Evolutionary conservation across 2,888 invertebrate genomes (phyloP).

Genomic region (Perizoma affinitatum): DNA sequence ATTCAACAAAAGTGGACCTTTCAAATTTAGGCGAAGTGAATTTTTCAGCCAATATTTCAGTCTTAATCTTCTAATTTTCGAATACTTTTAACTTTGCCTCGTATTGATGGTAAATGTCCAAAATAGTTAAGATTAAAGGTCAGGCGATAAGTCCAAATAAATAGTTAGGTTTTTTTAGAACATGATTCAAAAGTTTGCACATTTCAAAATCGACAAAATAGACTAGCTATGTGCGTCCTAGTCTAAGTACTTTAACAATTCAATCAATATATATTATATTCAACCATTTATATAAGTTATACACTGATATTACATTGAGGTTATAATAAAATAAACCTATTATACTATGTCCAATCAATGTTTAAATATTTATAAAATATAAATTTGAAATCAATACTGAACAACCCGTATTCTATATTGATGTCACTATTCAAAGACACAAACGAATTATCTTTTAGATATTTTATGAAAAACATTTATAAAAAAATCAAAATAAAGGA

Average conservation of each 20-base stretch:
- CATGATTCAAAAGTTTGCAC: constrained; percentile 37
- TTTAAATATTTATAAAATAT: too few relatives aligned
- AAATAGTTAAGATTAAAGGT: constrained; percentile 27
- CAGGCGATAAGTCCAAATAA: constrained; percentile 15
- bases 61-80: constrained; percentile 78
- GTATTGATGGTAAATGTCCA: constrained; percentile 56
- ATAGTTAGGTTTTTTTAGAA: constrained; percentile 38
- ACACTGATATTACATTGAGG: constrained; percentile 6
- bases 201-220: constrained; percentile 41
- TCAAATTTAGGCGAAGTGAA: constrained; percentile 46
- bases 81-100: constrained; percentile 49
- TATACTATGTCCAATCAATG: constrained; percentile 17
- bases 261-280: constrained; percentile 38
- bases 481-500: constrained; percentile 47
- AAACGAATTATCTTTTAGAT: constrained; percentile 33
- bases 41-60: constrained; percentile 76
- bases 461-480: constrained; percentile 1
- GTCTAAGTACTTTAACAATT: constrained; percentile 38
- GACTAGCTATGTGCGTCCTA: constrained; percentile 53
- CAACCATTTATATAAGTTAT: constrained; percentile 13
- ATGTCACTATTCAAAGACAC: constrained; percentile 70
- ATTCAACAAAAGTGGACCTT: constrained; percentile 30
- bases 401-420: constrained; percentile 75
- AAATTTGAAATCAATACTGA: constrained; percentile 50
- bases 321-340: neutral